Percentiles rank a stretch among this genome's conserved stretches.
phyloP scores from a whole-genome alignment of 2,797 vertebrate genomes.

The Siniperca obscura region DNA sequence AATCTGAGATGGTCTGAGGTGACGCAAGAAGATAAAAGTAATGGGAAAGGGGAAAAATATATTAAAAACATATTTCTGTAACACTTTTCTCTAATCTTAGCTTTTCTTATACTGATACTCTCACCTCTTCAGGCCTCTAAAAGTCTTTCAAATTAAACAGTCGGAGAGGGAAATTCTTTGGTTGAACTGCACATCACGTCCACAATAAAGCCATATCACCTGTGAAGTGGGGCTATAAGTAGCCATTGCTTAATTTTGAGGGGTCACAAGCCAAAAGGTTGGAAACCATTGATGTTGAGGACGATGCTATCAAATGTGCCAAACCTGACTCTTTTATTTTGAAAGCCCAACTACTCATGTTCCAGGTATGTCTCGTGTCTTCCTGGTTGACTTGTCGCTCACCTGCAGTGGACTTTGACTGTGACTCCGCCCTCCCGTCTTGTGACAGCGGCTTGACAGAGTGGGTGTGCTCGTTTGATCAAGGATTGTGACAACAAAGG shows the following conservation, averaged over 20 bases:
- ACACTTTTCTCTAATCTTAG: background rate
- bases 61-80: too few species aligned
- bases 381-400: constrained; percentile 33
- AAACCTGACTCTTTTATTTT: constrained; percentile 43
- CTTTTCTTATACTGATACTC: background rate
- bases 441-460: constrained; percentile 79
- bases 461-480: constrained; percentile 80
- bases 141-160: background rate
- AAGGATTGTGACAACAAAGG: constrained; percentile 75
- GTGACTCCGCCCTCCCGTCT: constrained; percentile 76
- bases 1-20: background rate
- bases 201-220: too few species aligned
- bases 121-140: background rate
- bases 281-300: too few species aligned
- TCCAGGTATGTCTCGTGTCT: background rate
- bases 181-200: background rate
- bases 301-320: accelerated
- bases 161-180: background rate
- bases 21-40: background rate
- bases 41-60: too few species aligned
- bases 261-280: background rate
- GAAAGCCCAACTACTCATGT: constrained; percentile 4
- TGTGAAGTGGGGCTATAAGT: too few species aligned
- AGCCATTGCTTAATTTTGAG: too few species aligned
- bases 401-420: constrained; percentile 75